phyloP scores from a whole-genome alignment of 2,113 vertebrate genomes.

The Ailurus styani region DNA sequence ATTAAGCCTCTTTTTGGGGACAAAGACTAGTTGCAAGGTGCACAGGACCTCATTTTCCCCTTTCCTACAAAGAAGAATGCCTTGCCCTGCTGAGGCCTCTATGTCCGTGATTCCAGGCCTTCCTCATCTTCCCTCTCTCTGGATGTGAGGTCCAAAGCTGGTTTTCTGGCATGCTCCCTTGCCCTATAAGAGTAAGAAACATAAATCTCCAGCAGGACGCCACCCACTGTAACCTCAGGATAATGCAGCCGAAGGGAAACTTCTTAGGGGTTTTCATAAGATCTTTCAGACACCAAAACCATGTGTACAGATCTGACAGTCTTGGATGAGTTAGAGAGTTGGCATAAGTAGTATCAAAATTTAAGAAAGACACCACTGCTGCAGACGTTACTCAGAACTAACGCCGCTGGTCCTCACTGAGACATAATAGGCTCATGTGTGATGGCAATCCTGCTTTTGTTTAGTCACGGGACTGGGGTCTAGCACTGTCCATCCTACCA shows the following conservation, averaged over 20 bases:
- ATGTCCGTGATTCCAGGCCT: background rate
- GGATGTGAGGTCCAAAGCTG: background rate
- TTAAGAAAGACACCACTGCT: background rate
- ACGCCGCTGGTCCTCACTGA: background rate
- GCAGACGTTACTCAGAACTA: background rate
- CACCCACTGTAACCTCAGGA: background rate
- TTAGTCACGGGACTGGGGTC: background rate
- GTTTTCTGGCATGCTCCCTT: background rate
- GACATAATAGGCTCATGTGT: background rate
- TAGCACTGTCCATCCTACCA: background rate
- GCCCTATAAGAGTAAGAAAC: background rate
- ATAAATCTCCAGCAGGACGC: background rate
- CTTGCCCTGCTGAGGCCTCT: background rate
- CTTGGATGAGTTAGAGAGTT: background rate
- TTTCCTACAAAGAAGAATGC: background rate
- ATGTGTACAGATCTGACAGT: background rate
- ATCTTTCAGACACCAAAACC: background rate
- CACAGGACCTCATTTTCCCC: background rate
- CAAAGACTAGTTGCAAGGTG: background rate
- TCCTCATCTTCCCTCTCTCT: background rate
- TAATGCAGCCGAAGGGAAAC: background rate
- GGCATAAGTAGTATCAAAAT: background rate
- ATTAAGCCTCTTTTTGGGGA: background rate
- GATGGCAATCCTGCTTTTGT: background rate
- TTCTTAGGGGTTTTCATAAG: background rate